These are phyloP conservation scores for Callipepla squamata DNA, from an alignment of 2,113 vertebrate genomes.

Conservation along the genomic window DNA sequence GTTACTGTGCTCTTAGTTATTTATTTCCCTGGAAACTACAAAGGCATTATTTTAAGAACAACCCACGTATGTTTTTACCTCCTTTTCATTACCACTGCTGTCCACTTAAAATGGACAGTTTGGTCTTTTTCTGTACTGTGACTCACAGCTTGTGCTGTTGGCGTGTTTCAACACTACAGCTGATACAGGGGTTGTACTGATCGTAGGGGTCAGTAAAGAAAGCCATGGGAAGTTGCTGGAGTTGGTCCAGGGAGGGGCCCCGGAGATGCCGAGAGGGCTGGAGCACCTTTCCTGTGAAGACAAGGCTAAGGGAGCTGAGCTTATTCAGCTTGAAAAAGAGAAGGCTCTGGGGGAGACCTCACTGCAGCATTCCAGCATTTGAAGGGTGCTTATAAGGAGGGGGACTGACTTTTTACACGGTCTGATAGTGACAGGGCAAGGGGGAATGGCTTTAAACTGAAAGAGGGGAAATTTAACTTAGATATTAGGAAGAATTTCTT, in stretches of 20 bases:
- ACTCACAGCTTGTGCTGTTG: not conserved
- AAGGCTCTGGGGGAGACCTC: not conserved
- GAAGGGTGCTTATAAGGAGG: not conserved
- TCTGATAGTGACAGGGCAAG: not conserved
- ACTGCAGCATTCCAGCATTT: not conserved
- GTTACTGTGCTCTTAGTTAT: no score
- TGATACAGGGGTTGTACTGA: not conserved
- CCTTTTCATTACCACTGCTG: not conserved
- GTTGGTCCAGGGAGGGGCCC: not conserved
- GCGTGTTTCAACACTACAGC: not conserved
- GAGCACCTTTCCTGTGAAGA: not conserved
- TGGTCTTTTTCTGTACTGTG: not conserved
- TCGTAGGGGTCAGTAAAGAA: not conserved
- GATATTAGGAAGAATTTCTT: not conserved
- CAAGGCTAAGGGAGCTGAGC: not conserved
- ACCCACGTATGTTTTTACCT: not conserved
- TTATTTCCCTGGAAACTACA: no score
- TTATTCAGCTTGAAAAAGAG: not conserved
- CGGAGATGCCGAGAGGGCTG: not conserved
- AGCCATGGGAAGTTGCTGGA: not conserved
- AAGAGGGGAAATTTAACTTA: not conserved
- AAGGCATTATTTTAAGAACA: no score
- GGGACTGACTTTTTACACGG: not conserved
- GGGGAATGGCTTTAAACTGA: not conserved
- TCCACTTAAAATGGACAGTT: not conserved